Evolutionary conservation across 2,888 invertebrate genomes (phyloP).

Genomic region (Parnassius apollo): DNA sequence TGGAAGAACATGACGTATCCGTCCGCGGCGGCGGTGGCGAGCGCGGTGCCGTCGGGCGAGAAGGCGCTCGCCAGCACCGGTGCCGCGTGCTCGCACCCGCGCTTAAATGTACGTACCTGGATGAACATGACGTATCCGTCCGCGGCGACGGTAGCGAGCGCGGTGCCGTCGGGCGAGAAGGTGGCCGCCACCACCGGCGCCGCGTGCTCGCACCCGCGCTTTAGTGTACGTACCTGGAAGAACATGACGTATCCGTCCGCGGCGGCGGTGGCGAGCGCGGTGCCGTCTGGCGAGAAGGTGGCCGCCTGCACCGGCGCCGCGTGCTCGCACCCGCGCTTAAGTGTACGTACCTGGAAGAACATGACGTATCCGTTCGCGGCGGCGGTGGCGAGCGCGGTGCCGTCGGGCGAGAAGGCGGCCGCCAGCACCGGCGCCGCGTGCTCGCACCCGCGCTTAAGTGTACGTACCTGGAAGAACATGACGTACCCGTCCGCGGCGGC

Average conservation of each 20-base stretch:
- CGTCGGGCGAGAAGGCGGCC: constrained; percentile 92
- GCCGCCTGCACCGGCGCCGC: constrained; percentile 85
- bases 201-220: constrained; percentile 47
- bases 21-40: constrained; percentile 93
- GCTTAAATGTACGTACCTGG: too few relatives aligned
- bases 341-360: constrained; percentile 88
- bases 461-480: constrained; percentile 91
- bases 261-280: constrained; percentile 76
- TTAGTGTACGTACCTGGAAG: constrained; percentile 84
- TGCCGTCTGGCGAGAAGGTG: constrained; percentile 90
- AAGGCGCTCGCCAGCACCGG: constrained; percentile 91
- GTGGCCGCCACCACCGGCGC: constrained; percentile 88
- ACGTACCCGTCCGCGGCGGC: constrained; percentile 94
- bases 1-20: constrained; percentile 97
- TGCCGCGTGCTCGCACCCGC: constrained; percentile 56
- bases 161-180: constrained; percentile 87
- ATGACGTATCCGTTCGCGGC: constrained; percentile 93
- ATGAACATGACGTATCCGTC: constrained; percentile 84
- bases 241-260: constrained; percentile 95
- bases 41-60: constrained; percentile 96
- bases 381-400: constrained; percentile 61
- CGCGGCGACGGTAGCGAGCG: constrained; percentile 80
- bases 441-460: constrained; percentile 39
- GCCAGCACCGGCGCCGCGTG: constrained; percentile 83
- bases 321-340: constrained; percentile 48